phyloP scores from a whole-genome alignment of 2,113 vertebrate genomes.

The Ploceus nigricollis region DNA sequence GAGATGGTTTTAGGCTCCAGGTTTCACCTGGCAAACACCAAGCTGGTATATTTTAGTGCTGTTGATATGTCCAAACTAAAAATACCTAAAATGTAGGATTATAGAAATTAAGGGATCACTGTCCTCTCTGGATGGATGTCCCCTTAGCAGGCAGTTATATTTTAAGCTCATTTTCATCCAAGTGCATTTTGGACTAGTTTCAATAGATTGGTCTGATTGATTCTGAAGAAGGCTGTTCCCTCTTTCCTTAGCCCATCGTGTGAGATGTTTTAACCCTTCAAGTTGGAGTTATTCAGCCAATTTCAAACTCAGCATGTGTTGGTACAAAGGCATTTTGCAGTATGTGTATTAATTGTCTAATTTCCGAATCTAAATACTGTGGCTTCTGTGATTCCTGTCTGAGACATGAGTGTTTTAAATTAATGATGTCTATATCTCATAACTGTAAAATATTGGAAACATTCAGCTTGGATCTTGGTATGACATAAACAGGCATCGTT shows the following conservation, averaged over 20 bases:
- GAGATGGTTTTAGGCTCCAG: not conserved
- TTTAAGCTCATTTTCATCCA: not conserved
- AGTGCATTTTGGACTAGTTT: not conserved
- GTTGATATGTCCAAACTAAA: not conserved
- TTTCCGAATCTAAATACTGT: not conserved
- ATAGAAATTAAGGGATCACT: not conserved
- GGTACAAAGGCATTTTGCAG: not conserved
- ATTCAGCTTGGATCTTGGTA: not conserved
- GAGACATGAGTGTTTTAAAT: not conserved
- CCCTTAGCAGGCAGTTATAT: not conserved
- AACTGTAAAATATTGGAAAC: not conserved
- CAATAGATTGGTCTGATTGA: not conserved
- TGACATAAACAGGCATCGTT: not conserved
- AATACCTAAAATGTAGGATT: not conserved
- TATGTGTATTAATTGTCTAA: fast-evolving
- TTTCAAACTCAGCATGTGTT: not conserved
- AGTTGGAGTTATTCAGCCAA: not conserved
- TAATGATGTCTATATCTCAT: not conserved
- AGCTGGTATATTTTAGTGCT: not conserved
- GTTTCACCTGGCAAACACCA: not conserved
- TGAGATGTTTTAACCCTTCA: not conserved
- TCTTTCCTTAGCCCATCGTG: not conserved
- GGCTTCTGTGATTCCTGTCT: not conserved
- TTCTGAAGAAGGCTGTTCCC: not conserved
- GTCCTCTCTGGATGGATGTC: not conserved